These are phyloP conservation scores for Coelogynopora nodosa DNA, from an alignment of 2,888 invertebrate species.

Conservation along the genomic window DNA sequence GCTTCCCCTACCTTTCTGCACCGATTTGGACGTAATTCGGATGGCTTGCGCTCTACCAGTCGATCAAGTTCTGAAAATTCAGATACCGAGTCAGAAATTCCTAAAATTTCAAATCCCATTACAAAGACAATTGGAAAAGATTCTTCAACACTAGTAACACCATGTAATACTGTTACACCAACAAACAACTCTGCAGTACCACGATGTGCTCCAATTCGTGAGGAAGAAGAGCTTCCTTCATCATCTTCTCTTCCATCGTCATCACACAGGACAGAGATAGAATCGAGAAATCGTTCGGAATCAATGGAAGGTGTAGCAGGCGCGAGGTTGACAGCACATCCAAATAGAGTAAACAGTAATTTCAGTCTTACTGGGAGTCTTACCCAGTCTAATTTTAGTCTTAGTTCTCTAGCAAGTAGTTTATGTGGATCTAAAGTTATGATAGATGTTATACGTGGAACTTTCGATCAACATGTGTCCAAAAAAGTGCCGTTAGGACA, in stretches of 20 bases:
- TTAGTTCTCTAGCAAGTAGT: not conserved
- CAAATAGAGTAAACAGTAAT: not conserved
- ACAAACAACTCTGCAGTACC: too few species aligned
- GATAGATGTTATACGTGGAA: not conserved
- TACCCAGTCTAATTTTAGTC: not conserved
- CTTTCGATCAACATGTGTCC: too few species aligned
- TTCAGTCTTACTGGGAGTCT: too few species aligned
- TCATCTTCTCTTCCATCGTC: not conserved
- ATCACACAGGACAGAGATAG: not conserved
- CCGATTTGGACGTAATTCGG: not conserved
- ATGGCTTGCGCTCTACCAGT: not conserved
- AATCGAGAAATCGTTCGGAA: not conserved
- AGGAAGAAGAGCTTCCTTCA: not conserved
- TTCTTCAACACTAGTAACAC: too few species aligned
- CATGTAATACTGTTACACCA: too few species aligned
- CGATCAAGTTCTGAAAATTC: slow-evolving; percentile 1
- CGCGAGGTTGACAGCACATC: not conserved
- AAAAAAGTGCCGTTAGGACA: not conserved
- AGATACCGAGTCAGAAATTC: not conserved
- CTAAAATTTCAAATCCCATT: too few species aligned
- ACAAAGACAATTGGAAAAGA: too few species aligned
- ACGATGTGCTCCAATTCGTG: not conserved
- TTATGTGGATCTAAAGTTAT: not conserved
- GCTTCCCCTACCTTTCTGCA: not conserved
- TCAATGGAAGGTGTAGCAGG: not conserved